These are phyloP conservation scores for Tetramorium parvispinum DNA, from an alignment of 1,140 invertebrate species.

Conservation along the genomic window DNA sequence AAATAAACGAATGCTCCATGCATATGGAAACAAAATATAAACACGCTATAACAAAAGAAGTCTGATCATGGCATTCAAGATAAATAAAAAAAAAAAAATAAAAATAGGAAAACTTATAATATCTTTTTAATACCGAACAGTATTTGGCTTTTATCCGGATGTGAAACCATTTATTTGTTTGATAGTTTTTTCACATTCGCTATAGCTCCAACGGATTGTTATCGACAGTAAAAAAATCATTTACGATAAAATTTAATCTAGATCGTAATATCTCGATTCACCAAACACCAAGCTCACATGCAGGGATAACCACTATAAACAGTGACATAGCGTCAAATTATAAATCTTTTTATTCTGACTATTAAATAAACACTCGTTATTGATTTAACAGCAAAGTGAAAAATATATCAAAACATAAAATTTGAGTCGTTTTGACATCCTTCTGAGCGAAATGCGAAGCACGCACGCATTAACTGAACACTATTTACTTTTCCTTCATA, in stretches of 20 bases:
- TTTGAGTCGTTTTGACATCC: neutral
- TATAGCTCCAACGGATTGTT: neutral
- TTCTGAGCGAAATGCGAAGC: neutral
- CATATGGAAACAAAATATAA: neutral
- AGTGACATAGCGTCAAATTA: neutral
- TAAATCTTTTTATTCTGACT: neutral
- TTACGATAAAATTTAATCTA: conserved; percentile 46
- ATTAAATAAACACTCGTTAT: conserved; percentile 16
- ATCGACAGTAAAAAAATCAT: conserved; percentile 42
- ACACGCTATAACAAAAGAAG: neutral
- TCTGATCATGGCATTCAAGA: neutral
- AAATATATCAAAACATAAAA: neutral
- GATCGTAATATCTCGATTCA: conserved; percentile 22
- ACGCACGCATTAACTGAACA: neutral
- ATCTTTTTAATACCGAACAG: conserved; percentile 1
- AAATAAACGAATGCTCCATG: neutral
- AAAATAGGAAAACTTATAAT: conserved; percentile 15
- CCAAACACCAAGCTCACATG: neutral
- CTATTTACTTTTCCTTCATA: neutral
- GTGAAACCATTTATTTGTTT: conserved; percentile 22
- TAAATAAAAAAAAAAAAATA: conserved; percentile 28
- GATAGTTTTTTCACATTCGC: neutral
- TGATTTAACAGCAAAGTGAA: neutral
- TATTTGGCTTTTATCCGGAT: conserved; percentile 28
- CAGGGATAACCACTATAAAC: neutral